Percentiles rank a stretch among this genome's conserved stretches.
Evolutionary conservation across 1,140 invertebrate genomes (phyloP).

Genomic region (Campoletis sonorensis): DNA sequence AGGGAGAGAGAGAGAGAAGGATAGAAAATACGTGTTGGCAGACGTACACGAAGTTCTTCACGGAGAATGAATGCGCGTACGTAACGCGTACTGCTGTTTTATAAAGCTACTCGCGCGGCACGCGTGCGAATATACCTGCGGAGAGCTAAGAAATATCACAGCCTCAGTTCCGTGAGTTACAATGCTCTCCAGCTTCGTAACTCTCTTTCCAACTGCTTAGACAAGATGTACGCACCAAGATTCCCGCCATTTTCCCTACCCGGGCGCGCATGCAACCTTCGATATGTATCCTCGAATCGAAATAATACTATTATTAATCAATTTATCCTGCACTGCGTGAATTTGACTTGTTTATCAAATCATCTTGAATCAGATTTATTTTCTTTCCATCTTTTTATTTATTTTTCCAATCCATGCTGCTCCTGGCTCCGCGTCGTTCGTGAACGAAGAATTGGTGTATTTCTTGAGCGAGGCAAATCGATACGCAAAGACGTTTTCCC

Average conservation of each 20-base stretch:
- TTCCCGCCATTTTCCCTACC: neutral
- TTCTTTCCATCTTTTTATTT: too few species aligned
- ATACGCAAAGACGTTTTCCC: neutral
- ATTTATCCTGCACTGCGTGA: too few species aligned
- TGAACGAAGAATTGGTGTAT: too few species aligned
- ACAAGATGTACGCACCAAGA: neutral
- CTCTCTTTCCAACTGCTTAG: neutral
- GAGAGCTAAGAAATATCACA: conserved; percentile 30
- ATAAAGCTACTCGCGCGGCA: conserved; percentile 9
- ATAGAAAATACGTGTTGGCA: neutral
- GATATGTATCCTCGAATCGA: too few species aligned
- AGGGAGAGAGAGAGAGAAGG: neutral
- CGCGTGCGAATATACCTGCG: conserved; percentile 33
- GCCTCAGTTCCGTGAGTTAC: conserved; percentile 20
- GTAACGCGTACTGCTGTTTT: conserved; percentile 32
- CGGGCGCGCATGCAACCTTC: too few species aligned
- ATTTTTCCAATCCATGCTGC: too few species aligned
- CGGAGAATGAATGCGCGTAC: conserved; percentile 32
- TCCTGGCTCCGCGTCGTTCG: too few species aligned
- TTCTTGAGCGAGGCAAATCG: neutral
- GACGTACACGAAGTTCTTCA: conserved; percentile 16
- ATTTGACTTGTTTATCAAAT: too few species aligned
- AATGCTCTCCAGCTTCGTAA: neutral
- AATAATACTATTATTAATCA: too few species aligned
- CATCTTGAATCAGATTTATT: too few species aligned